phyloP scores from a whole-genome alignment of 2,797 vertebrate species.

The Nyctibius grandis region DNA sequence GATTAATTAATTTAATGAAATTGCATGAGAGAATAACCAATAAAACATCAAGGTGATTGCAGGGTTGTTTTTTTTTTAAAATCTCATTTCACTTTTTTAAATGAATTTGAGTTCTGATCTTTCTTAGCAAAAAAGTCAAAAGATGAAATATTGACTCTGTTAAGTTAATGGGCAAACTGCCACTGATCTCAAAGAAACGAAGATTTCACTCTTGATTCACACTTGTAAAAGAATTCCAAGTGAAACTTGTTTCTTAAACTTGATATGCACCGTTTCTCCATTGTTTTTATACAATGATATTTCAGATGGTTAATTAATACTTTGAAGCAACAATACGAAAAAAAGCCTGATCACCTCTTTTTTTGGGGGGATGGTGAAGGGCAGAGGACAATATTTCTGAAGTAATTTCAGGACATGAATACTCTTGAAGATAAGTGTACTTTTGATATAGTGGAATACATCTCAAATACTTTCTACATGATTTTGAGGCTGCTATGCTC shows the following conservation, averaged over 20 bases:
- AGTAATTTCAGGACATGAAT: neutral
- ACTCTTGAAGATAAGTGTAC: neutral
- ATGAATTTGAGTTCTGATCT: neutral
- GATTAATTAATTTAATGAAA: neutral
- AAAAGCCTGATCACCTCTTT: neutral
- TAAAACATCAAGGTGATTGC: neutral
- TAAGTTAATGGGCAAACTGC: neutral
- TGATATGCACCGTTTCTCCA: neutral
- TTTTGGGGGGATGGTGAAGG: accelerated
- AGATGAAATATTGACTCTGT: neutral
- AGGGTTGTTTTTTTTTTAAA: neutral
- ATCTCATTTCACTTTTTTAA: neutral
- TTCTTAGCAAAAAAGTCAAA: neutral
- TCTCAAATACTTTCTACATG: neutral
- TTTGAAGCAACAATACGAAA: neutral
- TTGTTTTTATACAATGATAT: neutral
- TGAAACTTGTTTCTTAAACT: neutral
- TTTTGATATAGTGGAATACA: neutral
- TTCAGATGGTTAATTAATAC: neutral
- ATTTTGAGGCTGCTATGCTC: neutral
- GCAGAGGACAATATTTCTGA: neutral
- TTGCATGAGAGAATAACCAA: neutral
- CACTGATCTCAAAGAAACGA: neutral
- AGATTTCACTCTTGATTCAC: neutral
- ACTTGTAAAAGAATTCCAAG: neutral